Base-by-base conservation (phyloP, 2,113 vertebrate species). In the Tylochromis polylepis region DNA sequence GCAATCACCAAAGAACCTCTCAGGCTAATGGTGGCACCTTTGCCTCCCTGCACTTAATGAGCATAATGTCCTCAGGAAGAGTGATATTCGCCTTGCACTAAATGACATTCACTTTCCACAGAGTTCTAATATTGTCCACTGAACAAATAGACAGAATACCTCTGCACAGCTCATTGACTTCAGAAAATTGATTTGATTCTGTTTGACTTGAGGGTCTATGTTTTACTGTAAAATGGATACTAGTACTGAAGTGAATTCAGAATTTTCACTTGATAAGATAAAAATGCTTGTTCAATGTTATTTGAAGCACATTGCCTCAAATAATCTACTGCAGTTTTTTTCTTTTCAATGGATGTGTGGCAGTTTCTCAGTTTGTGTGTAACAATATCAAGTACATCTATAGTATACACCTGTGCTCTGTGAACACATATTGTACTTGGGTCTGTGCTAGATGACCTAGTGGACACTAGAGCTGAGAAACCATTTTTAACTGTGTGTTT, bases 1-100 rank as follows among this genome's bases (percentile, higher is more conserved):
- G 87, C 86, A 94, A 92, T 94, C 92, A 93, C 87, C 83, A 82
- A 88, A 92, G 87, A 93, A 92, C 83, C 91, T 94, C 90, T 93
- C 77, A 79, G 81, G 75, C 58, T 94, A 93, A 95, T 91, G 84
- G 81, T 67, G 85, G 15, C 91, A 85, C 91, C 77, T 90, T 87
- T 87, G 84, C 84, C 86, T 86, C 65, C 59, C 55, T 81, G 58
- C 72, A 27, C 77, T 84, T 88, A 88, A 93, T 87, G 83, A 91
- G 81, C 90, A 81, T 79, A 36, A 34, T 81, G 89, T 90, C 93
- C 91, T 89, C 87, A 65, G 86, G 89, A 86, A 80, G 79, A 88
- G 84, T 79, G 80, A 84, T 78, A 85, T 55, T 49, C 46, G 86
- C 62, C 58, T 80, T 43, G 27, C 51, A 82, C 82, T 87, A 91